A percentile compares a stretch with the other conserved stretches of the same genome.
These are phyloP conservation scores for Bovichtus diacanthus DNA, from an alignment of 2,797 vertebrate species.

Conservation along the genomic window DNA sequence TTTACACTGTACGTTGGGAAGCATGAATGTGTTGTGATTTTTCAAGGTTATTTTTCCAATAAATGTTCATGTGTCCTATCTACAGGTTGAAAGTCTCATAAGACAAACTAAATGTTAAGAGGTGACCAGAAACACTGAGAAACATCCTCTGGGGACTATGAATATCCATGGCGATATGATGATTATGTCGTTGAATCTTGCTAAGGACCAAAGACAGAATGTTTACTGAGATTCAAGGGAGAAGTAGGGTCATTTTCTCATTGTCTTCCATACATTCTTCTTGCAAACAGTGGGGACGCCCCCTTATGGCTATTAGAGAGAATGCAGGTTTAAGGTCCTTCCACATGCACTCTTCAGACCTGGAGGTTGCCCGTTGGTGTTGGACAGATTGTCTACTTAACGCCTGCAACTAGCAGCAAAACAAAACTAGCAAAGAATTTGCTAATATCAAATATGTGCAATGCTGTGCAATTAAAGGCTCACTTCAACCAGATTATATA, in stretches of 20 bases:
- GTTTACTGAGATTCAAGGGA: too few relatives aligned
- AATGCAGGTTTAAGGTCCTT: too few relatives aligned
- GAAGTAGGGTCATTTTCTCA: too few relatives aligned
- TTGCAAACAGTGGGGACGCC: too few relatives aligned
- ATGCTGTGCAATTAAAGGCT: not conserved
- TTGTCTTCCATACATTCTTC: too few relatives aligned
- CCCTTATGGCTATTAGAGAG: too few relatives aligned
- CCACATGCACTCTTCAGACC: too few relatives aligned
- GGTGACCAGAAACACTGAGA: not conserved
- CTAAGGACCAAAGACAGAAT: not conserved
- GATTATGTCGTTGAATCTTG: not conserved
- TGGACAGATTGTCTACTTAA: not conserved
- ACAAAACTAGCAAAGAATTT: not conserved
- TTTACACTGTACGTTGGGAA: not conserved
- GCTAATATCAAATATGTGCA: not conserved
- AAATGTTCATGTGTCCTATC: not conserved
- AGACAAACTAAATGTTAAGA: not conserved
- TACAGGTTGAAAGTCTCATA: not conserved
- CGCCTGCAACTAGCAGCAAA: not conserved
- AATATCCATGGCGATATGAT: not conserved
- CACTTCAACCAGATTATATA: too few relatives aligned
- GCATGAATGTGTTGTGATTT: not conserved
- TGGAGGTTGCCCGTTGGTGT: too few relatives aligned
- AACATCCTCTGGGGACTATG: not conserved
- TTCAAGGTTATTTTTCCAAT: not conserved